Base-by-base conservation (phyloP, 2,113 vertebrate genomes). In the Larimichthys crocea region DNA sequence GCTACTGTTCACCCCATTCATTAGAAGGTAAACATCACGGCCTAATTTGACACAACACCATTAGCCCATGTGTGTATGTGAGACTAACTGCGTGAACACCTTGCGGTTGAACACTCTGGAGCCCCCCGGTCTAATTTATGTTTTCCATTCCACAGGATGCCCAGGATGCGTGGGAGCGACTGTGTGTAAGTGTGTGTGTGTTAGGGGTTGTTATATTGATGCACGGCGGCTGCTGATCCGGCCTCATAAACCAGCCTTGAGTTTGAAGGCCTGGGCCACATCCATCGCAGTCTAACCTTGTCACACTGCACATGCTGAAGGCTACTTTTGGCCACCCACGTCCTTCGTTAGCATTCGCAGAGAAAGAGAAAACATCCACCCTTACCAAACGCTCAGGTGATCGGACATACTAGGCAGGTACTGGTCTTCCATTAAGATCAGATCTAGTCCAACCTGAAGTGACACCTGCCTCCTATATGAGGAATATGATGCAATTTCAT, bases 271-370 rank as follows among this genome's bases (percentile, higher is more conserved):
- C 24, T 46, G 67, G 55, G 56, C 79, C 31, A 52, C 84, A 86
- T 88, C 85, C 70, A 77, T 89, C 11, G 48, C 63, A 75, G 79
- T 86, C 80, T 75, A 71, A 83, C 87, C 80, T 70, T 77, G 86
- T 86, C 86, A 76, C 20, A 8, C 22, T 53, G 60, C 82, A 69
- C 80, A 80, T 79, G 85, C 69, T 75, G 76, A 75, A 73, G 72
- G 80, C 70, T 83, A 77, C 16, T 31, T 55, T 35, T 35, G 74
- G 57, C 76, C 85, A 53, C 79, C 57, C 65, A 66, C 83, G 49
- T 49, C 61, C 60, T 63, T 56, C 67, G 76, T 85, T 80, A 80
- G 63, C 49, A 82, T 74, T 77, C 67, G 2, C 35, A 40, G 35
- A 40, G 35, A 64, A 31, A 83, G 55, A 24, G 48, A 74, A 26